A percentile compares a stretch with the other conserved stretches of the same genome.
phyloP scores from a whole-genome alignment of 2,888 invertebrate species.

The Metallyticus violacea region DNA sequence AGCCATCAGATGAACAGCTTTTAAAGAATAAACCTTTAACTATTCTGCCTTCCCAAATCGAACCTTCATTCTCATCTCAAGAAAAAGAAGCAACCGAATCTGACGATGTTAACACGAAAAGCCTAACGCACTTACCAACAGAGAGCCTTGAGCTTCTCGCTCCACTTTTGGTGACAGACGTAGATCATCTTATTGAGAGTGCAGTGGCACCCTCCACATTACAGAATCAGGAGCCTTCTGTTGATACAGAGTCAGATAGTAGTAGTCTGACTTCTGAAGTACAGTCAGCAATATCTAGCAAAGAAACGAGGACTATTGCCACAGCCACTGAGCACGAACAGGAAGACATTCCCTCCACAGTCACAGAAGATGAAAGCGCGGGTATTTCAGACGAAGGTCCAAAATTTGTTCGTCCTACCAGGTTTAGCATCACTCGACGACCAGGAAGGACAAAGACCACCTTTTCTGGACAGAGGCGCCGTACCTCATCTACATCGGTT shows the following conservation, averaged over 20 bases:
- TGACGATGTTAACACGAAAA: neutral
- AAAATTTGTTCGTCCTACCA: slow-evolving; percentile 34
- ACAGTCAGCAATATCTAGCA: neutral
- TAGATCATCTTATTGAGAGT: neutral
- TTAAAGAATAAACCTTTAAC: slow-evolving; percentile 1
- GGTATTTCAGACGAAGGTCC: slow-evolving; percentile 32
- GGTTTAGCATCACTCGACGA: slow-evolving; percentile 34
- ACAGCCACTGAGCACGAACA: neutral
- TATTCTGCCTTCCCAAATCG: neutral
- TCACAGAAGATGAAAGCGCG: neutral
- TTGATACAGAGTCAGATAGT: neutral
- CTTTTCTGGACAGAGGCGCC: slow-evolving; percentile 25
- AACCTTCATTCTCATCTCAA: neutral
- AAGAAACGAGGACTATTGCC: neutral
- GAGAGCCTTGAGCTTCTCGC: neutral
- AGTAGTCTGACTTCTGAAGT: neutral
- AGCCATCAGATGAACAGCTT: neutral
- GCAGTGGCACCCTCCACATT: neutral
- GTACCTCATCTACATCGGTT: neutral
- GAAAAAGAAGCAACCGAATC: neutral
- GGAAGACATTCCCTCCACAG: neutral
- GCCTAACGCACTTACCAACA: neutral
- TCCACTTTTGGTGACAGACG: neutral
- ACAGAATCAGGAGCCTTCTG: neutral
- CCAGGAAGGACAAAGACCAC: slow-evolving; percentile 32